Evolutionary conservation across 2,888 invertebrate genomes (phyloP).

Genomic region (Megamerina dolium): DNA sequence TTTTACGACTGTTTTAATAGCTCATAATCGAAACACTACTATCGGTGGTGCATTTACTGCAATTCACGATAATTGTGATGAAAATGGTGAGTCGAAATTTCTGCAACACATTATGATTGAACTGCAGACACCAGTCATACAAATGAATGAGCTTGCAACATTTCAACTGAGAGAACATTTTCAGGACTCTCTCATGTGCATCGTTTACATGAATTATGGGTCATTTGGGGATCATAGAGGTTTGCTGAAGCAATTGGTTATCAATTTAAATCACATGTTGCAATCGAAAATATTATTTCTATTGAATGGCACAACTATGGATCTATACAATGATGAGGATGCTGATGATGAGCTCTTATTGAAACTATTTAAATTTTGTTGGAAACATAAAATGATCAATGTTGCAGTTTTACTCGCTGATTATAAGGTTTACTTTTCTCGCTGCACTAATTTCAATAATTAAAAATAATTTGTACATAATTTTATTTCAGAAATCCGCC

Average conservation of each 20-base stretch:
- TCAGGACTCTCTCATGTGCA: constrained; percentile 22
- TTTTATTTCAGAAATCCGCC: constrained; percentile 18
- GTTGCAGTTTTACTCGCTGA: constrained; percentile 29
- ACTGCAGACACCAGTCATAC: constrained; percentile 27
- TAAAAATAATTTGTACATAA: neutral
- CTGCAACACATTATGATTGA: constrained; percentile 19
- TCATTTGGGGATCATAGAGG: constrained; percentile 19
- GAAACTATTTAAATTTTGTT: constrained; percentile 29
- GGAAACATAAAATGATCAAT: constrained; percentile 32
- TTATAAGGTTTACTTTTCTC: constrained; percentile 23
- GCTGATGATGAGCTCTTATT: constrained; percentile 15
- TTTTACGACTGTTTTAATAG: constrained; percentile 24
- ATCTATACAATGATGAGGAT: neutral
- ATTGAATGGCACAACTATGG: constrained; percentile 18
- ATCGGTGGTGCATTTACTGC: too few relatives aligned
- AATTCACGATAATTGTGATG: constrained; percentile 4
- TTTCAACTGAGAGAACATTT: constrained; percentile 26
- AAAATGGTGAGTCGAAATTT: constrained; percentile 14
- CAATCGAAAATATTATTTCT: constrained; percentile 32
- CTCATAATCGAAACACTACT: constrained; percentile 19
- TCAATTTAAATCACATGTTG: constrained; percentile 30
- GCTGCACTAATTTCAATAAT: neutral
- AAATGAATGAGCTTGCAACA: constrained; percentile 26
- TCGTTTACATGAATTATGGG: constrained; percentile 25
- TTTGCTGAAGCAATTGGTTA: constrained; percentile 25